Percentiles rank a stretch among this genome's conserved stretches.
Conservation (phyloP, 2,797 vertebrate genomes). For the Pseudomugil tenellus region DNA sequence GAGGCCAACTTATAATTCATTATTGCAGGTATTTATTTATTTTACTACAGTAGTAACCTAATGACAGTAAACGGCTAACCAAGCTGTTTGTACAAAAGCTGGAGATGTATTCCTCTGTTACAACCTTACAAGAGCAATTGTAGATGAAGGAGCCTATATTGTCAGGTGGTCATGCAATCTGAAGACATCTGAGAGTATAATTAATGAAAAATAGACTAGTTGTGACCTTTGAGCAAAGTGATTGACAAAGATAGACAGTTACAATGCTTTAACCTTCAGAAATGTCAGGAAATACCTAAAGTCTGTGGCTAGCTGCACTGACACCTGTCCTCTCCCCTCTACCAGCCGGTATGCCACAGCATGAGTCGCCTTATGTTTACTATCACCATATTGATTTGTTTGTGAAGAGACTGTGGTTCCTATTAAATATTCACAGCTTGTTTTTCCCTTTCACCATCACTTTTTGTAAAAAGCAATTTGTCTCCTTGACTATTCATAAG, state of each 20-base stretch:
- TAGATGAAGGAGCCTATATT: conserved; percentile 55
- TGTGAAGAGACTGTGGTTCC: conserved; percentile 72
- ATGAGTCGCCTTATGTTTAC: conserved; percentile 69
- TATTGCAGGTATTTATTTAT: neutral
- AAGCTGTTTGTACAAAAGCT: conserved; percentile 24
- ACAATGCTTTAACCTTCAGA: conserved; percentile 87
- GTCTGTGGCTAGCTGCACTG: conserved; percentile 65
- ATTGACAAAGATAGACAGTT: conserved; percentile 84
- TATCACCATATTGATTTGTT: conserved; percentile 83
- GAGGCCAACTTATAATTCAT: neutral
- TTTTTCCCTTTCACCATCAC: conserved; percentile 77
- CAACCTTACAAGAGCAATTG: conserved; percentile 59
- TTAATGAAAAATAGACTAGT: conserved; percentile 82
- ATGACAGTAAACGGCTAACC: conserved; percentile 11
- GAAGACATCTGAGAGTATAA: conserved; percentile 78
- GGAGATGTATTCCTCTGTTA: conserved; percentile 49
- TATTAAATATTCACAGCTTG: conserved; percentile 84
- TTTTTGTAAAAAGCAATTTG: conserved; percentile 79
- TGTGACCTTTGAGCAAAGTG: conserved; percentile 84
- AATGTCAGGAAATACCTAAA: conserved; percentile 81
- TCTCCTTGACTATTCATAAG: conserved; percentile 72
- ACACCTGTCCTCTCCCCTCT: conserved; percentile 72
- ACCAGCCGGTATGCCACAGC: conserved; percentile 59
- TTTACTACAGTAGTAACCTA: neutral
- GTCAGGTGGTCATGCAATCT: conserved; percentile 59